Conservation (phyloP, 2,113 vertebrate genomes). For the Brienomyrus longianalis region DNA sequence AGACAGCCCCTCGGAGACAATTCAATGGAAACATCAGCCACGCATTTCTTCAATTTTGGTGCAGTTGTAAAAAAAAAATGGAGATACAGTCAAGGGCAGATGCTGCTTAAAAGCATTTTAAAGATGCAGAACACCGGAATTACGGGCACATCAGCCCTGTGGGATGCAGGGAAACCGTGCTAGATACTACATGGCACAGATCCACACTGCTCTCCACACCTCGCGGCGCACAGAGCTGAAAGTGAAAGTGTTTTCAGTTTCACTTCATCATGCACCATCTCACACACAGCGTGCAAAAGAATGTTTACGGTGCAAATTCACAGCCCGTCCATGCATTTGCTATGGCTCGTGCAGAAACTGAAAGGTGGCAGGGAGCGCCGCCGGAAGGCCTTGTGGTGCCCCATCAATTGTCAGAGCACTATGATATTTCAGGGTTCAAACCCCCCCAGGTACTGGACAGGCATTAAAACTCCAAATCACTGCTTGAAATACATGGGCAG, state of each 20-base stretch:
- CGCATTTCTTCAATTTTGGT: background rate
- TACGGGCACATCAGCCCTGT: too few species aligned
- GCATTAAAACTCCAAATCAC: background rate
- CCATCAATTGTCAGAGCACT: background rate
- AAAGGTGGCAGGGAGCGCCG: background rate
- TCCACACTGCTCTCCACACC: background rate
- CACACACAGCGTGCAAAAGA: background rate
- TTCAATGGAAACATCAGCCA: background rate
- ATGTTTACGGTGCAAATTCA: background rate
- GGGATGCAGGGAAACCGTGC: background rate
- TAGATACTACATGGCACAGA: background rate
- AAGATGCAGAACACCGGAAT: background rate
- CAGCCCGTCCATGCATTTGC: background rate
- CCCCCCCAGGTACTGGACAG: background rate
- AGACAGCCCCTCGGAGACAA: background rate
- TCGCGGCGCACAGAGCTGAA: background rate
- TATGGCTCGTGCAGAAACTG: background rate
- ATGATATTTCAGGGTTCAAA: background rate
- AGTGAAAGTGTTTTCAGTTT: background rate
- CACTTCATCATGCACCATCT: background rate
- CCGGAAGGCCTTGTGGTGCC: background rate
- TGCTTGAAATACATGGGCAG: background rate
- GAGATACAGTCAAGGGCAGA: background rate
- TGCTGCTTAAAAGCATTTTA: background rate
- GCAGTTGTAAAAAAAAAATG: background rate